Evolutionary conservation across 1,140 invertebrate genomes (phyloP), one percentile per base, ranked within the genome.

Genomic region (Brachionus koreanus): DNA sequence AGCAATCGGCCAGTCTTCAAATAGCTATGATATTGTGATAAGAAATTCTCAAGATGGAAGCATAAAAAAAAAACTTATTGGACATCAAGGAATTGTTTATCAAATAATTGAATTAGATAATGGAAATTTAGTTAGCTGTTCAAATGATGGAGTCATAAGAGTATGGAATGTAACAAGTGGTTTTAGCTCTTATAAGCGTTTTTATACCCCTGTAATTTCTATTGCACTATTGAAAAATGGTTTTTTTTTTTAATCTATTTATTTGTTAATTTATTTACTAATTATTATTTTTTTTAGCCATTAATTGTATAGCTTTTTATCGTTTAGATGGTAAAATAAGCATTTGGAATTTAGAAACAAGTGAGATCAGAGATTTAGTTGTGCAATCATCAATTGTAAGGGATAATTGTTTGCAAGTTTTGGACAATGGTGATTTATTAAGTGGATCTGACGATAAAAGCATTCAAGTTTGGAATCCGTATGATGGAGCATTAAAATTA

Each of bases 111-210:
- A 67, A 67, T 37, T 67, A 29, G 4, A 10, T n/a, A 67, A 67
- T 37, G 33, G 35, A 35, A 67, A 35, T 35, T 67, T 67, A n/a
- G 63, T 35, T n/a, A 67, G 63, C n/a, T 67, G 63, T 67, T 67
- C 63, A 1, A 2, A n/a, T 67, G 63, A 67, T 37, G 10, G 7
- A 37, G 37, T 7, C 6, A 33, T 67, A 5, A 67, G 37, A 67
- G 13, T 67, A 37, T 67, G 63, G 63, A 67, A 67, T 35, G 13
- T 67, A n/a, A n/a, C 35, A 67, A n/a, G 37, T 16, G 33, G 63
- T 35, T 12, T 0, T 67, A 4, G n/a, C n/a, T 67, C 1, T n/a
- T 67, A 7, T 9, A n/a, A 35, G 6, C 13, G 5, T 10, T 67
- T 37, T n/a, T 10, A 33, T n/a, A 16, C 10, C 1, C 7, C 29